A percentile compares a stretch with the other conserved stretches of the same genome.
phyloP scores from a whole-genome alignment of 1,140 invertebrate species.

The Bombus cullumanus region DNA sequence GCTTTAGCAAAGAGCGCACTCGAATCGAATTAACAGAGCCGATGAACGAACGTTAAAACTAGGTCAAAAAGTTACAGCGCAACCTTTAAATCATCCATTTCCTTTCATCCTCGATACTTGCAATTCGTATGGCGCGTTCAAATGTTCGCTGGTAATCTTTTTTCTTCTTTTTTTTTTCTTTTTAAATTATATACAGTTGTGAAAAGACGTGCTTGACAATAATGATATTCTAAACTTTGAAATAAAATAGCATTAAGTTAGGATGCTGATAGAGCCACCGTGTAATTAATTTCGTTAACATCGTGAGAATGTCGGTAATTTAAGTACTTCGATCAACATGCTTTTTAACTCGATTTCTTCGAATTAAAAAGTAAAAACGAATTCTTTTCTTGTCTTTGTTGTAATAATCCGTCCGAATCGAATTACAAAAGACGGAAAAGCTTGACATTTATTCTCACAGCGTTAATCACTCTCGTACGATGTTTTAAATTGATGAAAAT shows the following conservation, averaged over 20 bases:
- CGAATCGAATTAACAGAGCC: background rate
- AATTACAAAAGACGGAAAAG: too few relatives aligned
- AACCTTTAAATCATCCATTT: background rate
- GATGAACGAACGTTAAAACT: background rate
- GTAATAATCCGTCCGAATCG: too few relatives aligned
- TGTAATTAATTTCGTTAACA: too few relatives aligned
- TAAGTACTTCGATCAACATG: background rate
- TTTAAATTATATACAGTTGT: too few relatives aligned
- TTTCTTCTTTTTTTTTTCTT: background rate
- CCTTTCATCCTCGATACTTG: background rate
- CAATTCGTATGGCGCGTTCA: background rate
- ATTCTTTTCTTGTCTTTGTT: background rate
- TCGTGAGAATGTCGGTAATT: background rate
- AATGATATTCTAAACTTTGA: too few relatives aligned
- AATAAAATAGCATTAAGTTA: too few relatives aligned
- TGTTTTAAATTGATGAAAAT: too few relatives aligned
- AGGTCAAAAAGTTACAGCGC: background rate
- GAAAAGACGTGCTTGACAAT: too few relatives aligned
- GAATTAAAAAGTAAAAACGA: too few relatives aligned
- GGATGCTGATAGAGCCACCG: too few relatives aligned
- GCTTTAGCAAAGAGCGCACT: background rate
- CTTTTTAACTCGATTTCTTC: too few relatives aligned
- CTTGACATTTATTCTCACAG: background rate
- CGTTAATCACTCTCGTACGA: background rate
- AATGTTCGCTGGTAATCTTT: background rate